Conservation (phyloP, 1,140 invertebrate species). For the Heliconius congener region DNA sequence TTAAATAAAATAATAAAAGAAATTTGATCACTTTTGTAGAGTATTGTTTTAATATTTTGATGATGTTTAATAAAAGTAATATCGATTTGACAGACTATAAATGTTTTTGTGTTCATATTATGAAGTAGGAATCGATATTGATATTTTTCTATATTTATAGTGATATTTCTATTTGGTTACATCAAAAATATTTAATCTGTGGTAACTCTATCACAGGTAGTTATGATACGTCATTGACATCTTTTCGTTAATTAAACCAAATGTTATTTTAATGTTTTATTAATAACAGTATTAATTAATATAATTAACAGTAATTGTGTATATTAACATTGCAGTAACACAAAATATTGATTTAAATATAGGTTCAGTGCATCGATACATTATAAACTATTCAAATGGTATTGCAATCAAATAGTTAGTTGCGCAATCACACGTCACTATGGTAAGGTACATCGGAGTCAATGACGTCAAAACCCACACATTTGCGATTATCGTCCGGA, state of each 20-base stretch:
- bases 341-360: not conserved
- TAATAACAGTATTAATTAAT: constrained; percentile 17
- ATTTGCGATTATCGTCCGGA: constrained; percentile 51
- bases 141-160: not conserved
- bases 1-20: not conserved
- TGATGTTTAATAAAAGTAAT: not conserved
- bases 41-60: not conserved
- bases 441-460: constrained; percentile 49
- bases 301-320: not conserved
- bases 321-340: not conserved
- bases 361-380: constrained; percentile 24
- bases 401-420: constrained; percentile 36
- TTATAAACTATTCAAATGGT: constrained; percentile 34
- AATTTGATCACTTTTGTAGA: not conserved
- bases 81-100: not conserved
- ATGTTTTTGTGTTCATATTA: not conserved
- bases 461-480: constrained; percentile 49
- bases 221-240: not conserved
- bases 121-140: not conserved
- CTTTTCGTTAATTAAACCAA: not conserved
- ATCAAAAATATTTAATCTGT: not conserved
- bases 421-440: constrained; percentile 60
- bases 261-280: constrained; percentile 16
- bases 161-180: not conserved
- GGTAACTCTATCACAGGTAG: not conserved